Evolutionary conservation across 2,888 invertebrate species (phyloP), one percentile per base, ranked within the genome.

Genomic region (Tachystola acroxantha): DNA sequence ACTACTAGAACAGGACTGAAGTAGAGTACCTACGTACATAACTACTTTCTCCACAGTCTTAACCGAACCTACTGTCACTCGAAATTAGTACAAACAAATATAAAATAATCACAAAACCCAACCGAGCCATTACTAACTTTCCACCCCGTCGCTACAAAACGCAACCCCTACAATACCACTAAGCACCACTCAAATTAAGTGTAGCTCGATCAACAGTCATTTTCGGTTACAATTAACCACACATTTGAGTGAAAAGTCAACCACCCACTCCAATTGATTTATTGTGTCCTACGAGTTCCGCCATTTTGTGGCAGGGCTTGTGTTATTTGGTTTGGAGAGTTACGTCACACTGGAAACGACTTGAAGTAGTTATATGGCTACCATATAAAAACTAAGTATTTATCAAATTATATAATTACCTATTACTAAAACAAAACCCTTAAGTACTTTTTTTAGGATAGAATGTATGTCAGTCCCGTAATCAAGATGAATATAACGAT

Each of bases 171-270:
- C 60, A 57, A 64, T 57, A 54, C 55, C 57, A 56, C 57, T 64
- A 74, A 76, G 78, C 75, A 81, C 80, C 84, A 86, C 86, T 86
- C 85, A 84, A 85, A 85, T 86, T 84, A 85, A 86, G 86, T 85
- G 85, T 75, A 76, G 76, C 81, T 81, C 86, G 85, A 86, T 86
- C 85, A 85, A 85, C 85, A 86, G 79, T 85, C 81, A 86, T 86
- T 86, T 85, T 86, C 81, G 84, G 86, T 84, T 85, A 85, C 86
- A 86, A 86, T 85, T 86, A 85, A 86, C 85, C 82, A 82, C 85
- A 84, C 85, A 80, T 85, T 85, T 81, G 85, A 85, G 84, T 85
- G 82, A 86, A 86, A 86, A 86, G 86, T 86, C 86, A 86, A 86
- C 86, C 85, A 85, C 84, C 84, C 84, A 86, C 86, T 85, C 79